Evolutionary conservation across 2,888 invertebrate genomes (phyloP).

Genomic region (Opisthograptis luteolata): DNA sequence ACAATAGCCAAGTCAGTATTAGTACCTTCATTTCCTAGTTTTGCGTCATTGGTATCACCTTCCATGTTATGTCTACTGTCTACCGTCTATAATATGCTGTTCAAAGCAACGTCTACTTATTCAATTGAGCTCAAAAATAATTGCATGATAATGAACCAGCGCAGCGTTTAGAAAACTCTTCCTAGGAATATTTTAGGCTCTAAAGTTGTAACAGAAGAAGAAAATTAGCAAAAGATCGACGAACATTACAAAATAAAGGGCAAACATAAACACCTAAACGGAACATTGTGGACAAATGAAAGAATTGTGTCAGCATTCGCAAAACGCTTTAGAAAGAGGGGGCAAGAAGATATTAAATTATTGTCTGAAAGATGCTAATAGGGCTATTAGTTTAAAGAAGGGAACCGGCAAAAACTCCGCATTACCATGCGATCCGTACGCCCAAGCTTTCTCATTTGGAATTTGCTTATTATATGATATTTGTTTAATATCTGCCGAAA

Average conservation of each 20-base stretch:
- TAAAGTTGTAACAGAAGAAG: neutral
- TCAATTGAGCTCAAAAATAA: no score
- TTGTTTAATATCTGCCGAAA: slow-evolving; percentile 26
- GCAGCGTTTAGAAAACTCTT: neutral
- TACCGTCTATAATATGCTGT: no score
- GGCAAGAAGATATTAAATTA: slow-evolving; percentile 64
- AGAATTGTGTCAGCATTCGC: slow-evolving; percentile 52
- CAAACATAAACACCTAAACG: slow-evolving; percentile 33
- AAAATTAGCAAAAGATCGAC: slow-evolving; percentile 2
- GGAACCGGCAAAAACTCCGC: slow-evolving; percentile 54
- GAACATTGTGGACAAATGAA: slow-evolving; percentile 41
- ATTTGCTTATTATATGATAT: slow-evolving; percentile 31
- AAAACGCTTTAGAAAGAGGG: slow-evolving; percentile 52
- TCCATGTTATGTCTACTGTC: no score
- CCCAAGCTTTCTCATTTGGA: slow-evolving; percentile 24
- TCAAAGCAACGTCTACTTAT: no score
- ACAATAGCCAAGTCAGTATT: no score
- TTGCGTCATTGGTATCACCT: no score
- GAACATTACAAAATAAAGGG: slow-evolving; percentile 35
- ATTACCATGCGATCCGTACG: slow-evolving; percentile 31
- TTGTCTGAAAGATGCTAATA: slow-evolving; percentile 71
- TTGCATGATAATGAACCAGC: no score
- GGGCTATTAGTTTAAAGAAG: slow-evolving; percentile 66
- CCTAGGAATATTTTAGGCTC: neutral
- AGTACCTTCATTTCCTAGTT: no score